Conservation (phyloP, 30 jellyfish, hydroid and myxozoan genomes). For the Clytia hemisphaerica region DNA sequence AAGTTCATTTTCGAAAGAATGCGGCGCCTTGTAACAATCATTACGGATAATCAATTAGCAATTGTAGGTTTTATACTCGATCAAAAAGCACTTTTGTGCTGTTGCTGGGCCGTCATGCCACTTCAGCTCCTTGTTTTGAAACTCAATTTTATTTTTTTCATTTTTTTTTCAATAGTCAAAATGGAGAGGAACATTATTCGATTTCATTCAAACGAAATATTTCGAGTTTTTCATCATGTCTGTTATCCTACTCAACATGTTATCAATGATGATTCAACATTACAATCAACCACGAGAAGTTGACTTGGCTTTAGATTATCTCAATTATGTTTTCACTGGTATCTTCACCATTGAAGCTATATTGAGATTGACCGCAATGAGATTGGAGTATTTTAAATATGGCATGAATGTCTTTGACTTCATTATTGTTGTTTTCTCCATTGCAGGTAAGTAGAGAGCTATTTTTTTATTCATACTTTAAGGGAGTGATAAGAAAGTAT, state of each 20-base stretch:
- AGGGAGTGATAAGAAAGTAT: too few relatives aligned
- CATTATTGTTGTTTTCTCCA: constrained; percentile 69
- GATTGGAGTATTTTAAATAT: constrained; percentile 84
- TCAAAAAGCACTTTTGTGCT: too few relatives aligned
- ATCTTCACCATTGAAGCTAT: constrained; percentile 84
- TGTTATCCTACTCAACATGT: constrained; percentile 86
- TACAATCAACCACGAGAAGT: constrained; percentile 72
- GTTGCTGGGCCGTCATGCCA: too few relatives aligned
- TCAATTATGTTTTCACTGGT: constrained; percentile 88
- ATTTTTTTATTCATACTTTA: too few relatives aligned
- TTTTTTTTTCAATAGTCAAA: constrained; percentile 47
- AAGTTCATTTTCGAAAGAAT: too few relatives aligned
- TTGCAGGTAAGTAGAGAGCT: constrained; percentile 93
- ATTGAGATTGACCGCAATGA: constrained; percentile 63
- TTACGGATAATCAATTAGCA: too few relatives aligned
- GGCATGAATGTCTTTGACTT: constrained; percentile 89
- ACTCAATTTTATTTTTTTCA: background rate
- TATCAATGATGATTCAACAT: constrained; percentile 96
- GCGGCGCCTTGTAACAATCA: too few relatives aligned
- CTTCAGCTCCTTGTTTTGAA: too few relatives aligned
- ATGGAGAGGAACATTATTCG: constrained; percentile 97
- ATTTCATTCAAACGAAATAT: constrained; percentile 70
- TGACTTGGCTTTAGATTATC: constrained; percentile 64
- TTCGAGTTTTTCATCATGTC: constrained; percentile 95
- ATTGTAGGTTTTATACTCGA: too few relatives aligned